Conservation (phyloP, 2,888 invertebrate genomes). For the Drosophila paramelanica region DNA sequence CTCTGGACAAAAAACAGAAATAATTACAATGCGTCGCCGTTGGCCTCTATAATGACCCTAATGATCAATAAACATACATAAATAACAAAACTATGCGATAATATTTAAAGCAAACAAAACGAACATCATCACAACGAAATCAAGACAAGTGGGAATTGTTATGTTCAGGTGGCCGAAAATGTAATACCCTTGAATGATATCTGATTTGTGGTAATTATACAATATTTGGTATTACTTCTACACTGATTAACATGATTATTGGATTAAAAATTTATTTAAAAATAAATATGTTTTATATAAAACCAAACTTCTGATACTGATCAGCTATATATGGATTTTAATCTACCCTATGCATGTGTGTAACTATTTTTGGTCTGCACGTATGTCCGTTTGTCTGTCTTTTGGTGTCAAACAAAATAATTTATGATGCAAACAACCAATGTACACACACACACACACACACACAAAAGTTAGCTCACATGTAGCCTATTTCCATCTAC, state of each 20-base stretch:
- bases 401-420: conserved; percentile 66
- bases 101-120: conserved; percentile 71
- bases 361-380: conserved; percentile 2
- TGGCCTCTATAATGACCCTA: conserved; percentile 67
- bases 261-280: too few relatives aligned
- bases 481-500: conserved; percentile 31
- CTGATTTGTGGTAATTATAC: too few relatives aligned
- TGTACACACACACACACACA: background rate
- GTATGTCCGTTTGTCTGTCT: conserved; percentile 11
- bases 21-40: conserved; percentile 54
- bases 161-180: background rate
- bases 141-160: background rate
- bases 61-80: conserved; percentile 69
- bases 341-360: background rate
- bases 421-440: conserved; percentile 63
- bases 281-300: too few relatives aligned
- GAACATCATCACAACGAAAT: conserved; percentile 43
- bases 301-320: too few relatives aligned
- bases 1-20: conserved; percentile 30
- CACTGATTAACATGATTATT: too few relatives aligned
- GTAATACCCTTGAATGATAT: background rate
- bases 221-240: too few relatives aligned
- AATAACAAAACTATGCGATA: conserved; percentile 62
- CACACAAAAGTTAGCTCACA: conserved; percentile 38
- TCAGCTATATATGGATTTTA: too few relatives aligned